Percentiles rank a stretch among this genome's conserved stretches.
Evolutionary conservation across 2,888 invertebrate species (phyloP).

Genomic region (Agrilus cyanescens): DNA sequence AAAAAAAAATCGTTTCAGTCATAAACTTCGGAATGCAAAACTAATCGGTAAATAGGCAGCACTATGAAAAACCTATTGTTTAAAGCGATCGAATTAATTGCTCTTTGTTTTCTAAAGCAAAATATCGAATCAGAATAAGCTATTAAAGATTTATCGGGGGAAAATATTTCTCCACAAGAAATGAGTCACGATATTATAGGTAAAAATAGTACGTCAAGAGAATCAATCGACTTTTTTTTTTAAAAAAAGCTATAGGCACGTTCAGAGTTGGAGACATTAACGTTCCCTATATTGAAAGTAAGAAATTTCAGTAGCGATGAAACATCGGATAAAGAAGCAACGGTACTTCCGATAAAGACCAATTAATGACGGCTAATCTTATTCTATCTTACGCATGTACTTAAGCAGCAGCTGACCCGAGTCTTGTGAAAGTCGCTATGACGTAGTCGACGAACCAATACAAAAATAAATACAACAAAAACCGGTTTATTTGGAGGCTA

Average conservation of each 20-base stretch:
- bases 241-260: too few relatives aligned
- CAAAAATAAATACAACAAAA: conserved; percentile 10
- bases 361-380: not conserved
- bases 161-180: too few relatives aligned
- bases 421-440: conserved; percentile 17
- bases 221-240: too few relatives aligned
- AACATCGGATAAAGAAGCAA: conserved; percentile 16
- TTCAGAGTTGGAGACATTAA: too few relatives aligned
- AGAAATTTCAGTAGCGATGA: conserved; percentile 1
- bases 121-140: too few relatives aligned
- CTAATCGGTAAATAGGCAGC: conserved; percentile 9
- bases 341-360: conserved; percentile 20
- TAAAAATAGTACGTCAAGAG: too few relatives aligned
- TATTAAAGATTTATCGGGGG: too few relatives aligned
- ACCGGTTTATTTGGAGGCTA: conserved; percentile 6
- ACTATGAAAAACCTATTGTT: conserved; percentile 8
- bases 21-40: conserved; percentile 9
- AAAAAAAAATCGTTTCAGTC: not conserved
- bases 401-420: conserved; percentile 12
- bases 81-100: conserved; percentile 9
- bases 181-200: too few relatives aligned
- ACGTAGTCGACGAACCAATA: conserved; percentile 18
- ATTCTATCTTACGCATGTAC: conserved; percentile 5
- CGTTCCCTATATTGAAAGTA: too few relatives aligned
- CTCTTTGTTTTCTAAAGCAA: conserved; percentile 6